Base-by-base conservation (phyloP, 37 sponge, comb jelly and placozoan species). In the Geodia barretti region DNA sequence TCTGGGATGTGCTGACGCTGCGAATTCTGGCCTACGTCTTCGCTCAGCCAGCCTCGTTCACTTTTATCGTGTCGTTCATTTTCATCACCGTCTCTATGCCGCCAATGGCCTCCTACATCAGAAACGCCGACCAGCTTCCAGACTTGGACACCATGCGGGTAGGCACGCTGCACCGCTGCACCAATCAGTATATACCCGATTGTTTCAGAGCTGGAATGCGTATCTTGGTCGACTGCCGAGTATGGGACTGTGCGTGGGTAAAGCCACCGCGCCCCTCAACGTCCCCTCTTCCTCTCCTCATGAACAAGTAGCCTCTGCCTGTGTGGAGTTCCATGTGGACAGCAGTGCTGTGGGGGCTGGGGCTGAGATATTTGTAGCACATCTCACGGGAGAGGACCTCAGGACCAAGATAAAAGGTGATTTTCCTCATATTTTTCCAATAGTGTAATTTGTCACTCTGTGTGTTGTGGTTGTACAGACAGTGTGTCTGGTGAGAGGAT, bases 51-150 rank as follows among this genome's bases (percentile, higher is more conserved):
- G 59, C 77, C 62, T 64, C 41, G 64, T 88, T 81, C 62, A 72
- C n/a, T 39, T 92, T 72, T 74, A 92, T 80, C 64, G 74, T 70
- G 39, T 92, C 89, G 21, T 67, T 80, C 41, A 72, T 69, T 42
- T 58, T 84, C 54, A 80, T 73, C 60, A 35, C 85, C 38, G 24
- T 84, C 29, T 7, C 19, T 20, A 32, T 77, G 7, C 60, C 78
- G n/a, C 9, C 64, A 14, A 17, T 81, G 0, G 66, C 82, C 47
- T 7, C 63, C 58, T 75, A 75, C 80, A 38, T 89, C 61, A 34
- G 72, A 33, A 76, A 68, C 31, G 42, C 41, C 25, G 39, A 62
- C n/a, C 11, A 30, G n/a, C 43, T 87, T n/a, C 84, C 76, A 17
- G 80, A 78, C 37, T 23, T 78, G 79, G 80, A 78, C 31, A 47